phyloP scores from a whole-genome alignment of 53 echinoderm and acorn worm species.

The Holothuria leucospilota region DNA sequence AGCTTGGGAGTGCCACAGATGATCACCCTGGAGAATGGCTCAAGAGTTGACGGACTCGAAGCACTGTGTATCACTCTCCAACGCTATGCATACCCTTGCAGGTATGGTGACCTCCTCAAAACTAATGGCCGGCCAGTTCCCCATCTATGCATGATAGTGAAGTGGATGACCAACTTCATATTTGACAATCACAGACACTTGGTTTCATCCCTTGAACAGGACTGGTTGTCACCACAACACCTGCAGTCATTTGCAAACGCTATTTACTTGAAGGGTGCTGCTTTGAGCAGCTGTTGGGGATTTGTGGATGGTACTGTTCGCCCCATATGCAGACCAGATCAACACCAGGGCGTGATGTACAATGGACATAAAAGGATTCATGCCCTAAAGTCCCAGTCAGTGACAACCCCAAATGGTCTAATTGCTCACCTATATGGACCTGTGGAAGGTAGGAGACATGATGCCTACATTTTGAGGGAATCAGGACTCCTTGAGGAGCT shows the following conservation, averaged over 20 bases:
- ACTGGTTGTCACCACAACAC: conserved; percentile 61
- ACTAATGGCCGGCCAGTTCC: not conserved
- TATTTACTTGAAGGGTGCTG: conserved; percentile 56
- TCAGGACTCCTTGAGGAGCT: conserved; percentile 58
- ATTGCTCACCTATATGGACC: conserved; percentile 70
- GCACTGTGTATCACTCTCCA: not conserved
- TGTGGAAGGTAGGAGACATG: conserved; percentile 64
- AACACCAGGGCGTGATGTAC: conserved; percentile 60
- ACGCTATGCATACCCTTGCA: not conserved
- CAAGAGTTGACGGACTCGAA: not conserved
- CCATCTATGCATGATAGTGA: not conserved
- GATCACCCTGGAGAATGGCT: conserved; percentile 28
- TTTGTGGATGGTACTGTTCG: conserved; percentile 76
- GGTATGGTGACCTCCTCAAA: conserved; percentile 28
- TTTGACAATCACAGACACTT: conserved; percentile 25
- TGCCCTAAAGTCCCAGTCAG: conserved; percentile 66
- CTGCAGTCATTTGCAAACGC: conserved; percentile 37
- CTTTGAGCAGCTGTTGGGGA: conserved; percentile 71
- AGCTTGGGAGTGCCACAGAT: conserved; percentile 43
- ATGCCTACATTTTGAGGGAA: conserved; percentile 59
- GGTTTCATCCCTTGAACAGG: conserved; percentile 32
- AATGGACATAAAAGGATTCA: conserved; percentile 71
- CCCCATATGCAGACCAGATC: conserved; percentile 63
- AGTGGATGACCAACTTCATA: not conserved
- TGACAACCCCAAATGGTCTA: conserved; percentile 67